Evolutionary conservation across 2,113 vertebrate genomes (phyloP).

Genomic region (Semicossyphus pulcher): DNA sequence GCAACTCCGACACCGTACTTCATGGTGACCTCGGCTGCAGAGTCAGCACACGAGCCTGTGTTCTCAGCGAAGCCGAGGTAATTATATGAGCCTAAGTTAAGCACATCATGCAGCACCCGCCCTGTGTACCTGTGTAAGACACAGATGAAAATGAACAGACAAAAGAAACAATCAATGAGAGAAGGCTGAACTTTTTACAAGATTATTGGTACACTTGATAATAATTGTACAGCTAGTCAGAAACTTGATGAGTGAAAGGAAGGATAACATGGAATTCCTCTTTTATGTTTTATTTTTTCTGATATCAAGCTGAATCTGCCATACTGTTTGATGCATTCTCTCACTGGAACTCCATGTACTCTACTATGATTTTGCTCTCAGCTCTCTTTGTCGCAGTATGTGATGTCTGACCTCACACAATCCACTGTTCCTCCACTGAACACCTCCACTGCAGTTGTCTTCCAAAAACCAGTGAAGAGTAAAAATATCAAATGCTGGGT

Average conservation of each 20-base stretch:
- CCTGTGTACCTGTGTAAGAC: slow-evolving; percentile 87
- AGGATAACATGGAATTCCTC: not conserved
- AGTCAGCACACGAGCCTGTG: slow-evolving; percentile 85
- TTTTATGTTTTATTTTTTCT: not conserved
- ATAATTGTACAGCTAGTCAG: slow-evolving; percentile 3
- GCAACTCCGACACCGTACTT: slow-evolving; percentile 91
- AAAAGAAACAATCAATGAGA: slow-evolving; percentile 13
- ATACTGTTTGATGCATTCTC: not conserved
- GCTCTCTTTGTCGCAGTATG: not conserved
- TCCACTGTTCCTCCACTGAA: not conserved
- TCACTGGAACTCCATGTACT: not conserved
- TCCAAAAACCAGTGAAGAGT: too few relatives aligned
- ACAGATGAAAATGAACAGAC: slow-evolving; percentile 3
- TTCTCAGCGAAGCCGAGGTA: slow-evolving; percentile 96
- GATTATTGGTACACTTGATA: not conserved
- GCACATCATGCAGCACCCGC: slow-evolving; percentile 88
- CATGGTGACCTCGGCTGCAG: slow-evolving; percentile 84
- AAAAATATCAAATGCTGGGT: not conserved
- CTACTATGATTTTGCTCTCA: not conserved
- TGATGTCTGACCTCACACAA: slow-evolving; percentile 9
- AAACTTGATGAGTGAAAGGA: too few relatives aligned
- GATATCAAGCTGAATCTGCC: not conserved
- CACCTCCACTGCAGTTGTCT: too few relatives aligned
- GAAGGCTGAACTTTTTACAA: not conserved
- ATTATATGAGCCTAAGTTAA: slow-evolving; percentile 99